Base-by-base conservation (phyloP, 2,113 vertebrate genomes). In the Cettia cetti region DNA sequence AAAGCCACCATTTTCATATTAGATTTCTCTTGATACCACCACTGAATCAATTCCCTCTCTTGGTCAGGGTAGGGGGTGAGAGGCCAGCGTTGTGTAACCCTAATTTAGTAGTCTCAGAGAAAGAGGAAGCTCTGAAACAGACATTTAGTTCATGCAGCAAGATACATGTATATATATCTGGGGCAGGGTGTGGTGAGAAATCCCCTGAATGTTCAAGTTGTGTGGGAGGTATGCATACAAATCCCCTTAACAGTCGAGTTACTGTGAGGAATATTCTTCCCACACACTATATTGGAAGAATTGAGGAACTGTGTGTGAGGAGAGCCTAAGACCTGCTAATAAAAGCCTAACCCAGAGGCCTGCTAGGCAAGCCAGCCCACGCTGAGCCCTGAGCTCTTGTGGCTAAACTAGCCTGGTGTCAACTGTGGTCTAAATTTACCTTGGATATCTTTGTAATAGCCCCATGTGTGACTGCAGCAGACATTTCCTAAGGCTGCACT, bases 211-310 rank as follows among this genome's bases (percentile, higher is more conserved):
- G 79, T 72, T 89, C 53, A 13, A 65, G 26, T 10, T 64, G 24
- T 56, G 84, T 82, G 85, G 95, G 93, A 89, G 89, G 82, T 71
- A 50, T 77, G 59, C 78, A 71, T 45, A 75, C 75, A 95, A 91
- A 95, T 90, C 64, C 78, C 35, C 60, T 90, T 33, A 80, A 63
- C 45, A 40, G 52, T 7, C 33, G 56, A 92, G 76, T 90, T 92
- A 50, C 87, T 81, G 76, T n/a, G 72, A 82, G 82, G 75, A 37
- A 50, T 83, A 24, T 53, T 69, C 75, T 92, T 90, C 71, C 95
- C 87, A 90, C 91, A 33, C 53, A 35, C 33, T 9, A 4, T 21
- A 66, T 49, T 39, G 70, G 59, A 74, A 76, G 74, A 82, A 72
- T 1, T 57, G 82, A 88, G 70, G 86, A 45, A 45, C 10, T 77